Conservation (phyloP, 2,888 invertebrate species). For the Drosophila macrothrix region DNA sequence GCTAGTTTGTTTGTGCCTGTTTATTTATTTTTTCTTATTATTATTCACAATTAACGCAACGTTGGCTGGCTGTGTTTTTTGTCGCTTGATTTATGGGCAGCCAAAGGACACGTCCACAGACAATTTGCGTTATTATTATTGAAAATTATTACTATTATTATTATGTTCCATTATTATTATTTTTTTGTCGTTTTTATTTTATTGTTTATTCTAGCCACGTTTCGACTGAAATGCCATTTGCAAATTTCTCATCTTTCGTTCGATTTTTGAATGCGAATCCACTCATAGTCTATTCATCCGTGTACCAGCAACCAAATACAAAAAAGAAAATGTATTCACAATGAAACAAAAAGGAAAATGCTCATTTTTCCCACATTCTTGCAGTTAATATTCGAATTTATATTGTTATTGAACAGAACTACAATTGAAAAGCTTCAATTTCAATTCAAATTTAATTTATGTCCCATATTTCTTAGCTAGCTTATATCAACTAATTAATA, state of each 20-base stretch:
- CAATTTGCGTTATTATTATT: conserved; percentile 31
- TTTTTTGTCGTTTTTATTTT: conserved; percentile 3
- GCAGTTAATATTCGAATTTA: background rate
- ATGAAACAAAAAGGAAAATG: background rate
- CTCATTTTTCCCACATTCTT: background rate
- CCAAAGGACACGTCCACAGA: conserved; percentile 13
- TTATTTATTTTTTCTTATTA: conserved; percentile 8
- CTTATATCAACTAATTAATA: background rate
- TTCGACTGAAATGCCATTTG: conserved; percentile 4
- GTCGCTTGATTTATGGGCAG: conserved; percentile 44
- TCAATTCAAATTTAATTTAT: background rate
- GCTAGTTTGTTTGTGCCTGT: conserved; percentile 28
- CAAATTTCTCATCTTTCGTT: conserved; percentile 22
- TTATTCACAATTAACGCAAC: conserved; percentile 69
- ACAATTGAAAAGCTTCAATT: background rate
- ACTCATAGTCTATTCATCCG: background rate
- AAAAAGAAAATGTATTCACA: background rate
- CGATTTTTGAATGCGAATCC: background rate
- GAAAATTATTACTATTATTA: conserved; percentile 9
- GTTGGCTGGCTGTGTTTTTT: conserved; percentile 18
- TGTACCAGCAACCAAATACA: background rate
- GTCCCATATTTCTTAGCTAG: accelerated
- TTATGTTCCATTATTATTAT: background rate
- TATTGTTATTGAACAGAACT: too few relatives aligned
- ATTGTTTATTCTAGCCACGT: conserved; percentile 4